Evolutionary conservation across 2,797 vertebrate species (phyloP), one percentile per base, ranked within the genome.

Genomic region (Mormyrops attenuatus): DNA sequence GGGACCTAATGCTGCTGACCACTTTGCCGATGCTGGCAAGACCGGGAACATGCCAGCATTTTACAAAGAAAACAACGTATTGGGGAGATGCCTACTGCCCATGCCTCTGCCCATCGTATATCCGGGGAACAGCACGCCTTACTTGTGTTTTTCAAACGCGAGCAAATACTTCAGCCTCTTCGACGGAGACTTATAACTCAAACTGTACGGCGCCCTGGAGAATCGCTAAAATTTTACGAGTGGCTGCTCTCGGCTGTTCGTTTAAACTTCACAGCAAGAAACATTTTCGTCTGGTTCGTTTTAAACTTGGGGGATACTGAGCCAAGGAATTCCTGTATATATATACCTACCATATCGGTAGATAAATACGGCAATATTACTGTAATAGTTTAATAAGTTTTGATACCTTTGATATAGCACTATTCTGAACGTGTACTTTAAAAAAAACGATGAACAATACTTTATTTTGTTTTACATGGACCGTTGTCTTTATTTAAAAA

Each of bases 131-230:
- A 94, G 95, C 94, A 92, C 97, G 93, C 97, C 97, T 94, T 98
- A 97, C 91, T 95, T 98, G 91, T 97, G 97, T 91, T 96, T 97
- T 91, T 96, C 97, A 9, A 96, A 95, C 90, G 94, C 96, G 90
- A 96, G 94, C 94, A 97, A 97, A 90, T 97, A 96, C 93, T 97
- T 97, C 94, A 96, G 95, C 93, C 94, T 97, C 90, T 94, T 97
- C 63, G 96, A 97, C 22, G 97, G 97, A 92, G 96, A 97, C 88
- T 95, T 97, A 96, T 97, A 96, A 96, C 92, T 91, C 89, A 49
- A 63, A 44, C 38, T 7, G 86, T 1, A 8, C 0, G 20, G 26
- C 80, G 73, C 30, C 11, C 44, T 38, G 85, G 80, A 88, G 91
- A 90, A 90, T 86, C 60, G 34, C 47, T 11, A 17, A 3, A 34